These are phyloP conservation scores for Caracal caracal DNA, from an alignment of 2,113 vertebrate genomes.

Conservation along the genomic window DNA sequence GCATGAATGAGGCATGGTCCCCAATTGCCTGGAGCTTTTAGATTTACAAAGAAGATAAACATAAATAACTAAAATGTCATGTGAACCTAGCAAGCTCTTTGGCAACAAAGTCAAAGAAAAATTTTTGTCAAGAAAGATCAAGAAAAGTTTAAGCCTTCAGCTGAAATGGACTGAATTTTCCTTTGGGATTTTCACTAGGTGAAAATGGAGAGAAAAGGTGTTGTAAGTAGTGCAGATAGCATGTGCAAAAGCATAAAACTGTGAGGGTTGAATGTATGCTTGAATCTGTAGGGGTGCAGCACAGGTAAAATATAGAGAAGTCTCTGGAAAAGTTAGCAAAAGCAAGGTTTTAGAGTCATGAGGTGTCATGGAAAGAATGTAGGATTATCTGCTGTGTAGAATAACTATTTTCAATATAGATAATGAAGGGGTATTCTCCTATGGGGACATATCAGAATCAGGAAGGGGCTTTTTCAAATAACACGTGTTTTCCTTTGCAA, in stretches of 20 bases:
- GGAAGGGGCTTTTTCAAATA: neutral
- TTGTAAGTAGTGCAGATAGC: neutral
- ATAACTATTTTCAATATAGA: neutral
- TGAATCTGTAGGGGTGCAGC: neutral
- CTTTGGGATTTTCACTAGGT: neutral
- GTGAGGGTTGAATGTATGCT: neutral
- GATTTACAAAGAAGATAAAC: conserved; percentile 63
- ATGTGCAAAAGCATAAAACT: neutral
- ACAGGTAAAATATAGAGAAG: neutral
- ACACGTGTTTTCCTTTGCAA: neutral
- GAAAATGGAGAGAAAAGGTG: neutral
- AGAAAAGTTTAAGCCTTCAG: conserved; percentile 27
- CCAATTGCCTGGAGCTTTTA: conserved; percentile 39
- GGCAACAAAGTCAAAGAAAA: conserved; percentile 51
- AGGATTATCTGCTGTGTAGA: neutral
- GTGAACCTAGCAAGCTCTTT: conserved; percentile 56
- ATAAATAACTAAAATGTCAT: neutral
- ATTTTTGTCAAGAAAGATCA: conserved; percentile 52
- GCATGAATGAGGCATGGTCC: conserved; percentile 15
- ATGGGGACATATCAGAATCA: neutral
- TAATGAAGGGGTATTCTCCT: neutral
- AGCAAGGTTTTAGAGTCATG: neutral
- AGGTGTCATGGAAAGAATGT: neutral
- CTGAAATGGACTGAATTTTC: conserved; percentile 30
- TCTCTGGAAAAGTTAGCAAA: neutral